Conservation (phyloP, 2,888 invertebrate genomes). For the Charanyca ferruginea region DNA sequence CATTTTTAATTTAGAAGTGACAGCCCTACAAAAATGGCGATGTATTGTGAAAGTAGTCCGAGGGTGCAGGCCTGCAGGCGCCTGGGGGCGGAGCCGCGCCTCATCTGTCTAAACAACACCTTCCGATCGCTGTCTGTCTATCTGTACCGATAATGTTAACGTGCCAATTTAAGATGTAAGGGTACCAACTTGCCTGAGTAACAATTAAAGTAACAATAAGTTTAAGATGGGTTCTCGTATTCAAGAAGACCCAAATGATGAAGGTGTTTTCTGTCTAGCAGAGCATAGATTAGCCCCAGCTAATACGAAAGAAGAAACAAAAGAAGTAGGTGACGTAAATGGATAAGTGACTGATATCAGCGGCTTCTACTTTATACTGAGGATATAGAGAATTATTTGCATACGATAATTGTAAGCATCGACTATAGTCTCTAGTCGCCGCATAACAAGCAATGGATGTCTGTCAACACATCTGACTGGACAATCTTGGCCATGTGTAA, state of each 20-base stretch:
- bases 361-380: not conserved
- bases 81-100: conserved; percentile 67
- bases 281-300: not conserved
- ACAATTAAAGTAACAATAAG: too few species aligned
- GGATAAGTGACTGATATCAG: not conserved
- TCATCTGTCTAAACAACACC: conserved; percentile 75
- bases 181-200: not conserved
- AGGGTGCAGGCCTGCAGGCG: conserved; percentile 67
- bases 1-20: not conserved
- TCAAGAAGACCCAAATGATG: not conserved
- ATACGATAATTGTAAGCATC: not conserved
- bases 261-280: not conserved
- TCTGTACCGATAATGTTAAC: conserved; percentile 59
- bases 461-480: too few species aligned
- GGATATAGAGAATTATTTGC: not conserved
- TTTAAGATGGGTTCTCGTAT: not conserved
- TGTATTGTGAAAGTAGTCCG: conserved; percentile 70
- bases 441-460: too few species aligned
- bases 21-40: conserved; percentile 49
- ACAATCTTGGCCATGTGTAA: too few species aligned
- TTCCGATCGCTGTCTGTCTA: conserved; percentile 51
- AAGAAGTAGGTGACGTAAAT: not conserved
- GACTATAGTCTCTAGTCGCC: too few species aligned
- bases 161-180: conserved; percentile 33
- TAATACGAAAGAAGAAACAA: not conserved